Evolutionary conservation across 2,797 vertebrate genomes (phyloP).

Genomic region (Xenopus petersii): DNA sequence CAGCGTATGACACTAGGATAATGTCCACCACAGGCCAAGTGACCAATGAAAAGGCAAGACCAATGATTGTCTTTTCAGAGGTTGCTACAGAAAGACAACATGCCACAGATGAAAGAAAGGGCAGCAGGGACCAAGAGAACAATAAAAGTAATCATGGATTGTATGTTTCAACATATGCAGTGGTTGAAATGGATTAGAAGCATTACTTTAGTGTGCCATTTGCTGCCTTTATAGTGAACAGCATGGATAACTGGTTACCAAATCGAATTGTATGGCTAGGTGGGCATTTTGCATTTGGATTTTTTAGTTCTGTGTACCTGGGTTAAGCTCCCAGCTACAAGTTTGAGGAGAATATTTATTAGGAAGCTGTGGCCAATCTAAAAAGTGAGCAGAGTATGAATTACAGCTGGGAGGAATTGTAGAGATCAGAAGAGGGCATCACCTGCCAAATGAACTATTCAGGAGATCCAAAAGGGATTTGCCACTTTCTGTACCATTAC

Average conservation of each 20-base stretch:
- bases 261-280: neutral
- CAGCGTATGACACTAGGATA: slow-evolving; percentile 70
- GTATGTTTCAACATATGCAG: neutral
- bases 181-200: neutral
- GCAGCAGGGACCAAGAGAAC: slow-evolving; percentile 10
- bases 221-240: slow-evolving; percentile 8
- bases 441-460: slow-evolving; percentile 26
- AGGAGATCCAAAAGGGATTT: neutral
- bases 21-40: neutral
- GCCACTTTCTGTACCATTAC: slow-evolving; percentile 9
- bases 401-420: neutral
- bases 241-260: neutral
- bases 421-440: slow-evolving; percentile 1
- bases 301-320: neutral
- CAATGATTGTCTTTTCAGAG: too few relatives aligned
- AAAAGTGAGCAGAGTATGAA: neutral
- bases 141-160: neutral
- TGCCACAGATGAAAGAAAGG: neutral
- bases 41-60: slow-evolving; percentile 3
- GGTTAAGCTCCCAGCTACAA: neutral
- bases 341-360: neutral
- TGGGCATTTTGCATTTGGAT: neutral
- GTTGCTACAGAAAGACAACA: neutral
- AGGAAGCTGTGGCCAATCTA: neutral
- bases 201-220: slow-evolving; percentile 40